phyloP scores from a whole-genome alignment of 23 tunicate genomes.

The Halocynthia aurantium region DNA sequence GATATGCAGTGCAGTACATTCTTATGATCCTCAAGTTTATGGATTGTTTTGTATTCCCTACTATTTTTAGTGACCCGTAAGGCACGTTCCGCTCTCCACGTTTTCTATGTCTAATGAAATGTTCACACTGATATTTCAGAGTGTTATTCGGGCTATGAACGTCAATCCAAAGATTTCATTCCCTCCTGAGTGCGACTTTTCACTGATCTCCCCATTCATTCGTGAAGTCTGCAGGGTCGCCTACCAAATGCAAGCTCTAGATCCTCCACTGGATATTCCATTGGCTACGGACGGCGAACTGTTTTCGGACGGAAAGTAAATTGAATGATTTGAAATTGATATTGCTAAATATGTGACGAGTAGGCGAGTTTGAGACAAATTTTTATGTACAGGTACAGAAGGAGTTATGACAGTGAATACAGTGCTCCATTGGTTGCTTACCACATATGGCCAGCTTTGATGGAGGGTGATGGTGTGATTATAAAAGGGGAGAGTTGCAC shows the following conservation, averaged over 20 bases:
- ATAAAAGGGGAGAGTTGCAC: conserved; percentile 94
- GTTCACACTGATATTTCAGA: conserved; percentile 27
- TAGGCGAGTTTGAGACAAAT: neutral
- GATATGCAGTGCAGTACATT: too few relatives aligned
- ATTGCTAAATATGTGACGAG: neutral
- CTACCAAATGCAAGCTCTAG: conserved; percentile 91
- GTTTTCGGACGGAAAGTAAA: conserved; percentile 39
- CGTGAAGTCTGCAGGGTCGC: conserved; percentile 93
- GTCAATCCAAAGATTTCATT: conserved; percentile 91
- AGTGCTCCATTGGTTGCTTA: conserved; percentile 94
- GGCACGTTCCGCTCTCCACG: too few relatives aligned
- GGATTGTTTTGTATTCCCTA: too few relatives aligned
- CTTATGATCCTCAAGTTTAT: too few relatives aligned
- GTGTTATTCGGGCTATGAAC: conserved; percentile 95
- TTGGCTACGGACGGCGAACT: conserved; percentile 92
- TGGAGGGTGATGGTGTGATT: conserved; percentile 78
- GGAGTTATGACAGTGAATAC: conserved; percentile 97
- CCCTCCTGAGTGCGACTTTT: conserved; percentile 97
- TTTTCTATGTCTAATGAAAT: neutral
- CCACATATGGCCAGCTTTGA: conserved; percentile 98
- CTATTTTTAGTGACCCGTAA: too few relatives aligned
- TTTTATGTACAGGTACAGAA: conserved; percentile 62
- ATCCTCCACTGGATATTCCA: conserved; percentile 88
- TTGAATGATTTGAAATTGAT: neutral
- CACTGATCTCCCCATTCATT: conserved; percentile 72